These are phyloP conservation scores for Notarius lentiginosus DNA, from an alignment of 2,113 vertebrate species.

Conservation along the genomic window DNA sequence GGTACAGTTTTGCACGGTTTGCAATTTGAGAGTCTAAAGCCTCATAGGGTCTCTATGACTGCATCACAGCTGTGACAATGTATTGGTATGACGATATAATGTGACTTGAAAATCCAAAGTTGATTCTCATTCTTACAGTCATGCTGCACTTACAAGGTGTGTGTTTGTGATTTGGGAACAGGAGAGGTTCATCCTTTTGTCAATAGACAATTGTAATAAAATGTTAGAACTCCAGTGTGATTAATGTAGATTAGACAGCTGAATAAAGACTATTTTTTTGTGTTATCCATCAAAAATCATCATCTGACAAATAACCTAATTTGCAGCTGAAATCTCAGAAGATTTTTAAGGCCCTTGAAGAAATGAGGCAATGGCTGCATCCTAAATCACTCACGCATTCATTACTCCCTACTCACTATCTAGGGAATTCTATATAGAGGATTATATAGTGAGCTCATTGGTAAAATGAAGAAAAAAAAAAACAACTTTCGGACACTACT, in stretches of 20 bases:
- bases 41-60: not conserved
- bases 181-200: not conserved
- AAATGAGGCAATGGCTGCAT: not conserved
- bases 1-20: slow-evolving; percentile 52
- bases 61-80: not conserved
- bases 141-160: not conserved
- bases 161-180: not conserved
- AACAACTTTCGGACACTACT: too few species aligned
- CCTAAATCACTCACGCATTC: too few species aligned
- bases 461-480: too few species aligned
- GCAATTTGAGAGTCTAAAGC: not conserved
- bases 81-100: not conserved
- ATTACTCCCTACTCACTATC: too few species aligned
- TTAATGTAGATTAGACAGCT: not conserved
- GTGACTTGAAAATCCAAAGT: not conserved
- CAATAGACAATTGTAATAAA: not conserved
- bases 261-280: not conserved
- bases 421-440: too few species aligned
- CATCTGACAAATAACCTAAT: not conserved
- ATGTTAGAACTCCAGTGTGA: not conserved
- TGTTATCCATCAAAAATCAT: not conserved
- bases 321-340: not conserved
- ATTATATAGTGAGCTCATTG: too few species aligned
- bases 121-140: not conserved
- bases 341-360: not conserved